Percentiles rank a stretch among this genome's conserved stretches.
Conservation (phyloP, 2,888 invertebrate genomes). For the Athalia circularis region DNA sequence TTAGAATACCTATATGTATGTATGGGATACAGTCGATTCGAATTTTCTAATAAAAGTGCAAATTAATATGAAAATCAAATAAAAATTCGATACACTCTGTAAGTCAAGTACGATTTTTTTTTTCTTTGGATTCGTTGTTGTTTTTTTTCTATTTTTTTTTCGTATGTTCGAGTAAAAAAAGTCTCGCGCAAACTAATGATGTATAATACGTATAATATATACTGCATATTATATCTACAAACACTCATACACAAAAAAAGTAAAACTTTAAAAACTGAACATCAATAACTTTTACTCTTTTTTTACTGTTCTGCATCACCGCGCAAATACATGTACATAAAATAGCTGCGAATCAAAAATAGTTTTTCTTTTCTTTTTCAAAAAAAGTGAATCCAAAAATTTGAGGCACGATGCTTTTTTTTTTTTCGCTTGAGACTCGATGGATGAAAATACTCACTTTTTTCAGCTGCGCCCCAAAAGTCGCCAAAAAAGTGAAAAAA, state of each 20-base stretch:
- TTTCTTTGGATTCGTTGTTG: no score
- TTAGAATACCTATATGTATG: neutral
- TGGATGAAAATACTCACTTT: slow-evolving; percentile 71
- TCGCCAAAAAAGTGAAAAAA: slow-evolving; percentile 74
- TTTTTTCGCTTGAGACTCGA: slow-evolving; percentile 55
- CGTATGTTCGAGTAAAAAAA: no score
- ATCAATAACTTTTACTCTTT: neutral
- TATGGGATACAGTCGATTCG: neutral
- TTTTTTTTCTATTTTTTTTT: no score
- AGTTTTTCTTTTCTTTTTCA: neutral
- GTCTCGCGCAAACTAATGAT: no score
- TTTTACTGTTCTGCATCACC: neutral
- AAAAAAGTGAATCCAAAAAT: slow-evolving; percentile 58
- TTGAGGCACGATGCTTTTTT: slow-evolving; percentile 61
- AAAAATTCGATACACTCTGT: no score
- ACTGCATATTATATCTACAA: no score
- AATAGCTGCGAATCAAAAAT: slow-evolving; percentile 21
- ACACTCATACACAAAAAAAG: neutral
- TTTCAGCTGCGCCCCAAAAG: slow-evolving; percentile 72
- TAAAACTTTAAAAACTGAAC: neutral
- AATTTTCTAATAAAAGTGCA: neutral
- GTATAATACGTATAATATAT: no score
- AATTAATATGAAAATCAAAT: no score
- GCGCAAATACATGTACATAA: neutral
- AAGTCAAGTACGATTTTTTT: no score